Conservation (phyloP, 2,113 vertebrate genomes). For the Haliaeetus leucogaster region DNA sequence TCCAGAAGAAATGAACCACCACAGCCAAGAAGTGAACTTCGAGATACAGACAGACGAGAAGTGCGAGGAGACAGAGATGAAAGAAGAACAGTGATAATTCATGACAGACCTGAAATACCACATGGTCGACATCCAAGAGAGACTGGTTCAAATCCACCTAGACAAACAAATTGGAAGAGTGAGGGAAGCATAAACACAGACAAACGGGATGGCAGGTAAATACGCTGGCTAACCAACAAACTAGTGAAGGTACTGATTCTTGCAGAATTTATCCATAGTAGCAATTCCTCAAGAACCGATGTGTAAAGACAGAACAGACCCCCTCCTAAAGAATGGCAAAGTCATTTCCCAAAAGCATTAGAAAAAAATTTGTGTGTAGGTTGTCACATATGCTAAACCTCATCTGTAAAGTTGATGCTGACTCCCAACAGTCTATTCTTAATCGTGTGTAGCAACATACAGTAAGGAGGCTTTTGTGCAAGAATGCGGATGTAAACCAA, state of each 20-base stretch:
- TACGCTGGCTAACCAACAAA: not conserved
- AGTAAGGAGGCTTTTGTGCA: not conserved
- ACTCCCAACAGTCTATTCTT: not conserved
- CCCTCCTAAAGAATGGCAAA: not conserved
- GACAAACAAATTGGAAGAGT: constrained; percentile 83
- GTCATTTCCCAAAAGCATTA: not conserved
- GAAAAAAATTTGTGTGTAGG: not conserved
- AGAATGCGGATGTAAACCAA: not conserved
- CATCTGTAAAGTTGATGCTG: not conserved
- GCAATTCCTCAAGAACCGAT: not conserved
- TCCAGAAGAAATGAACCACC: constrained; percentile 84
- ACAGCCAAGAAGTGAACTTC: constrained; percentile 79
- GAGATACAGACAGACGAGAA: constrained; percentile 87
- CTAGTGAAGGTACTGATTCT: not conserved
- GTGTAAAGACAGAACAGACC: not conserved
- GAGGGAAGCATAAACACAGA: constrained; percentile 80
- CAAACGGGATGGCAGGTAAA: constrained; percentile 89
- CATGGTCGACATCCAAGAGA: constrained; percentile 86
- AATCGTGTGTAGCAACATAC: not conserved
- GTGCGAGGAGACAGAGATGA: constrained; percentile 86
- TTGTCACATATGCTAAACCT: not conserved
- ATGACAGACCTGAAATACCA: constrained; percentile 80
- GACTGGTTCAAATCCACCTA: constrained; percentile 73
- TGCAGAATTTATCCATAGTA: not conserved
- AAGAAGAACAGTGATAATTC: constrained; percentile 85